phyloP scores from a whole-genome alignment of 1,140 invertebrate species.

The Papilio glaucus region DNA sequence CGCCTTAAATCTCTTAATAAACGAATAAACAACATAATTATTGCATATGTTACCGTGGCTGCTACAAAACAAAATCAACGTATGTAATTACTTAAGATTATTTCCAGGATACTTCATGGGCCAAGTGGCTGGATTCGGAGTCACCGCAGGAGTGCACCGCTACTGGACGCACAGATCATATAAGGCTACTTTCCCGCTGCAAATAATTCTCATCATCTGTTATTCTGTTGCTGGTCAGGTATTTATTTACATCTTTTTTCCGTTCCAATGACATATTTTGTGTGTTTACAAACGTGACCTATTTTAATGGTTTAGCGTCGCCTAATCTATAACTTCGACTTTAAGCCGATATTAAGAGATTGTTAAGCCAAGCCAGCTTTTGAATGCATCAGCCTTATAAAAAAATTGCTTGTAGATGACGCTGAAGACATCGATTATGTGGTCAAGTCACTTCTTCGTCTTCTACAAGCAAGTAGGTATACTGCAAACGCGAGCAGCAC shows the following conservation, averaged over 20 bases:
- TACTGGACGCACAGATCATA: slow-evolving; percentile 93
- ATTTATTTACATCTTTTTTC: slow-evolving; percentile 44
- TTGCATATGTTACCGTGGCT: too few species aligned
- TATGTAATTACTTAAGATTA: slow-evolving; percentile 22
- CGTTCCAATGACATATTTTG: background rate
- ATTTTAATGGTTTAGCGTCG: too few species aligned
- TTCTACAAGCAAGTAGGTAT: too few species aligned
- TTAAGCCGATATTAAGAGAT: background rate
- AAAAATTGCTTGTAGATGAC: too few species aligned
- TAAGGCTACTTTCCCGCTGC: slow-evolving; percentile 90
- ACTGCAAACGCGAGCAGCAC: too few species aligned
- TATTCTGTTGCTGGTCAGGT: slow-evolving; percentile 91
- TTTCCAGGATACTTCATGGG: slow-evolving; percentile 81
- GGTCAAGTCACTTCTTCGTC: too few species aligned
- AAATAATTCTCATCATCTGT: slow-evolving; percentile 87
- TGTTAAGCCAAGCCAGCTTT: background rate
- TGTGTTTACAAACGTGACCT: too few species aligned
- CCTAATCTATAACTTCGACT: background rate
- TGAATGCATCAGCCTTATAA: background rate
- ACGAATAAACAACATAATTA: too few species aligned
- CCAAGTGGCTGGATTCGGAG: slow-evolving; percentile 85
- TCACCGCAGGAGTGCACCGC: slow-evolving; percentile 93
- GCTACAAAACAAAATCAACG: background rate
- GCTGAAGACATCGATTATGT: too few species aligned
- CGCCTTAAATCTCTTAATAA: too few species aligned